phyloP scores from a whole-genome alignment of 2,888 invertebrate genomes.

The Pecten maximus region DNA sequence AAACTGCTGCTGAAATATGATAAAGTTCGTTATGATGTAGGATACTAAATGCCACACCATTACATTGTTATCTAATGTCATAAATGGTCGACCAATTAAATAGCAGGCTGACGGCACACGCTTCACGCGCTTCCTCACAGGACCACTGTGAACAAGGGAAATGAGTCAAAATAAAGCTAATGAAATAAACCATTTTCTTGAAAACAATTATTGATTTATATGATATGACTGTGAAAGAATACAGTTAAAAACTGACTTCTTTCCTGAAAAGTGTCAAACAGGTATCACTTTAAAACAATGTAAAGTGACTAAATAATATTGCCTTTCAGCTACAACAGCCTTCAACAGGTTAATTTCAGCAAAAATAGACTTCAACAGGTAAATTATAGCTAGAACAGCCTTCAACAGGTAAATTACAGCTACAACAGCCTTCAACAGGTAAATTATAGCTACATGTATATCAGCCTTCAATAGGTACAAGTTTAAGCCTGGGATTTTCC shows the following conservation, averaged over 20 bases:
- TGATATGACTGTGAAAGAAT: not conserved
- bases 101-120: not conserved
- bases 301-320: too few species aligned
- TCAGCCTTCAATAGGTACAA: not conserved
- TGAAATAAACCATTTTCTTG: not conserved
- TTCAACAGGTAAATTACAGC: not conserved
- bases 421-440: not conserved
- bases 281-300: not conserved
- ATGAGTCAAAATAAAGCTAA: slow-evolving; percentile 24
- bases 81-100: not conserved
- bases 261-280: not conserved
- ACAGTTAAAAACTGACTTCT: not conserved
- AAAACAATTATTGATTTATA: not conserved
- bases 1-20: not conserved
- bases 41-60: not conserved
- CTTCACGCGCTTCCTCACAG: not conserved
- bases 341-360: not conserved
- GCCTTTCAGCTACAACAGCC: not conserved
- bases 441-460: not conserved
- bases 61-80: slow-evolving; percentile 7
- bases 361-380: too few species aligned
- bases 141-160: slow-evolving; percentile 17
- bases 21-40: not conserved
- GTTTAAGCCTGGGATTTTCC: too few species aligned
- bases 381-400: not conserved